Percentiles rank a stretch among this genome's conserved stretches.
Conservation (phyloP, 2,888 invertebrate genomes). For the Hoplodrina ambigua region DNA sequence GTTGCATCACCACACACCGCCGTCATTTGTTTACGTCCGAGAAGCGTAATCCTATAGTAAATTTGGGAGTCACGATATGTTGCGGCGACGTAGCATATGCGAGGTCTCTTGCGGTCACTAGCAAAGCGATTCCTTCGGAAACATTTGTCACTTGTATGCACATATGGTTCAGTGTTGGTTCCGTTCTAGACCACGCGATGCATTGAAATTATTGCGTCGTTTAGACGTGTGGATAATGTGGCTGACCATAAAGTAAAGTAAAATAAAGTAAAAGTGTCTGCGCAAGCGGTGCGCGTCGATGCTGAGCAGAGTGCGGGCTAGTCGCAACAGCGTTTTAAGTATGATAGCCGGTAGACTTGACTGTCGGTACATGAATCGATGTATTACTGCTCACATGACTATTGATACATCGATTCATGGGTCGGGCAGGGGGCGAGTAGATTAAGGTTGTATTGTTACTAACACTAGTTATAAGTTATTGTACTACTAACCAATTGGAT, state of each 20-base stretch:
- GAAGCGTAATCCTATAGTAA: slow-evolving; percentile 44
- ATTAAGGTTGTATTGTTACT: no score
- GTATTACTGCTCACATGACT: no score
- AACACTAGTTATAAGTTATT: no score
- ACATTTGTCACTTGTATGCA: slow-evolving; percentile 51
- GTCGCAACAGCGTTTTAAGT: no score
- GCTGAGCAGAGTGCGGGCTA: no score
- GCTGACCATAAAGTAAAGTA: not conserved
- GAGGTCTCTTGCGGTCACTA: slow-evolving; percentile 43
- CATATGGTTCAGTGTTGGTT: slow-evolving; percentile 36
- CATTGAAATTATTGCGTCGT: slow-evolving; percentile 39
- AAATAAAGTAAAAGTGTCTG: no score
- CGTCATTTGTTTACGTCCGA: slow-evolving; percentile 44
- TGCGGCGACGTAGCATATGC: slow-evolving; percentile 46
- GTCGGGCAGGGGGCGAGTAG: no score
- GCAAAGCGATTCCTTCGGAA: slow-evolving; percentile 54
- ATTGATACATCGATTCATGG: no score
- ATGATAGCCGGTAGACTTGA: no score
- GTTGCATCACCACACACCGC: slow-evolving; percentile 26
- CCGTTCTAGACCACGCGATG: slow-evolving; percentile 14
- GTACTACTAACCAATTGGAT: no score
- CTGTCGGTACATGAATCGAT: no score
- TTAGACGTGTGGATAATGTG: slow-evolving; percentile 12
- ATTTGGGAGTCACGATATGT: slow-evolving; percentile 41
- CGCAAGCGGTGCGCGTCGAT: no score